A percentile compares a stretch with the other conserved stretches of the same genome.
Conservation (phyloP, 2,797 vertebrate genomes). For the Oryzias dopingdopingensis region DNA sequence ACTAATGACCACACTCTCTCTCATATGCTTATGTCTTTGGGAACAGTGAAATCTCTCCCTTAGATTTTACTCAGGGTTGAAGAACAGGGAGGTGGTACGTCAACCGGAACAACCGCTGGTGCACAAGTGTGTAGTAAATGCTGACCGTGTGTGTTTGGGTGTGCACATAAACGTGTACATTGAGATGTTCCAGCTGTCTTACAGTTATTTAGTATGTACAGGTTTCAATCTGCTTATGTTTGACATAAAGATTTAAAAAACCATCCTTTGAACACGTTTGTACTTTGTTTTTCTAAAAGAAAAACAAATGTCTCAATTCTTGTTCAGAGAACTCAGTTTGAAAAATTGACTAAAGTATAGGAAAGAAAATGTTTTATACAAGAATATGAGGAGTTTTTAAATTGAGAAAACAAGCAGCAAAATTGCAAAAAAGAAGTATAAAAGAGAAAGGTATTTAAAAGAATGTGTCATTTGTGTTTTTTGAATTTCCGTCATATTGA, state of each 20-base stretch:
- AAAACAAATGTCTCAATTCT: neutral
- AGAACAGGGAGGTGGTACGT: conserved; percentile 76
- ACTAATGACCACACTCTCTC: conserved; percentile 62
- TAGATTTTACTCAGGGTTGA: conserved; percentile 86
- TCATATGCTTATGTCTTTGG: conserved; percentile 74
- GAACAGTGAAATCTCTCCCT: conserved; percentile 79
- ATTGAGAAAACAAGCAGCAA: conserved; percentile 37
- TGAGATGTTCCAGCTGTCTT: conserved; percentile 43
- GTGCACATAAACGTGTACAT: conserved; percentile 33
- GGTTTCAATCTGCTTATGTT: conserved; percentile 30
- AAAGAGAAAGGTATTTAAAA: conserved; percentile 1
- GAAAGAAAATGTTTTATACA: no score
- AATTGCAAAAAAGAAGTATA: neutral
- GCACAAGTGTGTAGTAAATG: conserved; percentile 49
- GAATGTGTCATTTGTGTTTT: conserved; percentile 44
- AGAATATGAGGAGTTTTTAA: conserved; percentile 39
- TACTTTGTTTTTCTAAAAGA: conserved; percentile 48
- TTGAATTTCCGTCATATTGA: conserved; percentile 39
- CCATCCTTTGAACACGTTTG: conserved; percentile 23
- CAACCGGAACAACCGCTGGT: conserved; percentile 48
- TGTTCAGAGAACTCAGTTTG: no score
- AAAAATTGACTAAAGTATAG: no score
- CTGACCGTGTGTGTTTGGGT: conserved; percentile 55
- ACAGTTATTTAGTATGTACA: conserved; percentile 23
- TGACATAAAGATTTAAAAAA: conserved; percentile 16